Conservation (phyloP, 2,888 invertebrate genomes). For the Argyresthia goedartella region DNA sequence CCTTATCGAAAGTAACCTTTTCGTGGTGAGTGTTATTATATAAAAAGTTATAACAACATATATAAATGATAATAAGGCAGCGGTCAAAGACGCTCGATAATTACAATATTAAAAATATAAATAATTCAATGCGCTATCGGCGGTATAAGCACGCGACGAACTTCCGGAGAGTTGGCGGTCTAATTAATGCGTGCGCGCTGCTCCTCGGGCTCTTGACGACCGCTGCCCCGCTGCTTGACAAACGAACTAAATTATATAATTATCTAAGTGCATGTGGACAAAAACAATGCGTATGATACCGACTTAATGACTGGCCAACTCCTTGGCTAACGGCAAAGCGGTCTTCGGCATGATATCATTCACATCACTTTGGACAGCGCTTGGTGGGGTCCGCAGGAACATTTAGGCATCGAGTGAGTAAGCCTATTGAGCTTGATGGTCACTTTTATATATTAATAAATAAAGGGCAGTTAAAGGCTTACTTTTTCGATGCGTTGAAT, state of each 20-base stretch:
- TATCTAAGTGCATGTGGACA: conserved; percentile 23
- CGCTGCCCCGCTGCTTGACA: conserved; percentile 26
- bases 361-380: background rate
- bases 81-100: conserved; percentile 54
- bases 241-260: conserved; percentile 45
- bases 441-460: too few relatives aligned
- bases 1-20: conserved; percentile 57
- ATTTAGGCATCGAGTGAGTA: background rate
- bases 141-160: conserved; percentile 59
- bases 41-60: conserved; percentile 62
- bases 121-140: conserved; percentile 66
- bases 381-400: background rate
- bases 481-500: too few relatives aligned
- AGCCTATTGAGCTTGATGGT: too few relatives aligned
- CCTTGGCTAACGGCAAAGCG: background rate
- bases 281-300: conserved; percentile 11
- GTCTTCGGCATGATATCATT: background rate
- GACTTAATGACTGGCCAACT: background rate
- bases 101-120: conserved; percentile 68
- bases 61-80: conserved; percentile 60
- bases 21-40: conserved; percentile 54
- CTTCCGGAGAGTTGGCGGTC: conserved; percentile 49
- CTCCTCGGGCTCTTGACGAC: conserved; percentile 21
- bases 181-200: conserved; percentile 46
- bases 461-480: too few relatives aligned